These are phyloP conservation scores for Condylostylus longicornis DNA, from an alignment of 1,140 invertebrate genomes.

Conservation along the genomic window DNA sequence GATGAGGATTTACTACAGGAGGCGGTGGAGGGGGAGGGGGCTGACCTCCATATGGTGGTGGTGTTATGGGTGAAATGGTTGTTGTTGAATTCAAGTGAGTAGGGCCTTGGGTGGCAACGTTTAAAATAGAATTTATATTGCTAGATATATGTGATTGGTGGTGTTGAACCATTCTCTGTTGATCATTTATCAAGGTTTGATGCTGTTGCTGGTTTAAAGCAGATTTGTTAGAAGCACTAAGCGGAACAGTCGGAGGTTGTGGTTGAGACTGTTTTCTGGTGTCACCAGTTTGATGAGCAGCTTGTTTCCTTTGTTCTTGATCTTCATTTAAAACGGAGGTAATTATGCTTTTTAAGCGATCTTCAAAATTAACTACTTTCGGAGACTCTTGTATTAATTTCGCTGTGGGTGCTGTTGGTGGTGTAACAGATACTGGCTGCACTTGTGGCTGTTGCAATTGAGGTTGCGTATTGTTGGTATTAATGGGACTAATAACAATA, in stretches of 20 bases:
- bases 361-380: conserved; percentile 74
- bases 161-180: conserved; percentile 7
- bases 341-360: conserved; percentile 82
- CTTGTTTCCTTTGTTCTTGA: conserved; percentile 40
- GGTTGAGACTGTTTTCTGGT: too few relatives aligned
- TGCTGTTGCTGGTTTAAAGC: conserved; percentile 13
- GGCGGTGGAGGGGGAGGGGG: background rate
- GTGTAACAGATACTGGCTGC: too few relatives aligned
- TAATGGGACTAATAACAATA: too few relatives aligned
- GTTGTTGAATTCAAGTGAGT: conserved; percentile 29
- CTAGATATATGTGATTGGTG: conserved; percentile 8
- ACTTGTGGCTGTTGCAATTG: background rate
- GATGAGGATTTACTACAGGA: background rate
- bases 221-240: conserved; percentile 11
- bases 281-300: conserved; percentile 6
- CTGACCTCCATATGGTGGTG: conserved; percentile 8
- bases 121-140: conserved; percentile 25
- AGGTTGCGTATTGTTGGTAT: background rate
- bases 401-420: conserved; percentile 1
- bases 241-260: conserved; percentile 18
- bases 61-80: conserved; percentile 30
- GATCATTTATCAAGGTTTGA: conserved; percentile 9
- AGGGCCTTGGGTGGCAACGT: conserved; percentile 26
- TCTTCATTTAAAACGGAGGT: conserved; percentile 80
- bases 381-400: conserved; percentile 54